phyloP scores from a whole-genome alignment of 2,888 invertebrate species.

The Hydriomena furcata region DNA sequence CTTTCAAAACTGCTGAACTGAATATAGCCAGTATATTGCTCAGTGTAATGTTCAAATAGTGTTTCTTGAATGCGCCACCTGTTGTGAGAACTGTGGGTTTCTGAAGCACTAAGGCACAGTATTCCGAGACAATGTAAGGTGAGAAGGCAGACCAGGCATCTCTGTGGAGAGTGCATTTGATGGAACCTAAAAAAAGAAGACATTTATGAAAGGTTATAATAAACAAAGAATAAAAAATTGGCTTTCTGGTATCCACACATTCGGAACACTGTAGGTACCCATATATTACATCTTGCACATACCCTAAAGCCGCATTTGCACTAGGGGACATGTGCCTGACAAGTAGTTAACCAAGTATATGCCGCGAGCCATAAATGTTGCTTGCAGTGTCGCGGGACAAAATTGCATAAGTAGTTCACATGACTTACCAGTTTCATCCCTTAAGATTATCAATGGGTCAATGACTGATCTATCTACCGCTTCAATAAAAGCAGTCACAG shows the following conservation, averaged over 20 bases:
- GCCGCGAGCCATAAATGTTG: no score
- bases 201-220: neutral
- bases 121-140: conserved; percentile 66
- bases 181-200: conserved; percentile 61
- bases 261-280: no score
- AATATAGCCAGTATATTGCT: conserved; percentile 71
- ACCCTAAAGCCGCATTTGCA: no score
- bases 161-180: conserved; percentile 75
- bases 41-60: conserved; percentile 74
- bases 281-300: no score
- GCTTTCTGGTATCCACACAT: no score
- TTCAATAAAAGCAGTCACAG: conserved; percentile 68
- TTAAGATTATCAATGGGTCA: conserved; percentile 68
- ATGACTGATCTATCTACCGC: conserved; percentile 69
- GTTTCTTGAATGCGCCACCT: conserved; percentile 71
- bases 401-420: no score
- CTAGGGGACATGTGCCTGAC: no score
- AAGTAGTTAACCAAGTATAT: no score
- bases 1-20: conserved; percentile 57
- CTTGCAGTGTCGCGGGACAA: no score
- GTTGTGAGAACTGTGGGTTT: conserved; percentile 76
- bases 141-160: conserved; percentile 77
- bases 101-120: conserved; percentile 64
- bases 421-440: conserved; percentile 66
- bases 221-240: neutral